Percentiles rank a stretch among this genome's conserved stretches.
Evolutionary conservation across 2,888 invertebrate genomes (phyloP).

Genomic region (Brassicogethes aeneus): DNA sequence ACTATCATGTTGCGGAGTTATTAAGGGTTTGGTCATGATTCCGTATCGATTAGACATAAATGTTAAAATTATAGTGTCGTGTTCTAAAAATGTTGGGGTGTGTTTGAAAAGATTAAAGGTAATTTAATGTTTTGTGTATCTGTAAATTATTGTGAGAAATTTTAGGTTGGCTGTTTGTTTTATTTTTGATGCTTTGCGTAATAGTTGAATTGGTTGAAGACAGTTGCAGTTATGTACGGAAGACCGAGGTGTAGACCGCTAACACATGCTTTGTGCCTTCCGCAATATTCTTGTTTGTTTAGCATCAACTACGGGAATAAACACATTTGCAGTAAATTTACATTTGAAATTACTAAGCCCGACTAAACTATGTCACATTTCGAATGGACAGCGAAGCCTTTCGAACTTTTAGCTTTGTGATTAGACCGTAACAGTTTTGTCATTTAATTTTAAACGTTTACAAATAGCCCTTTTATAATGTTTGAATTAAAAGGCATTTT

Average conservation of each 20-base stretch:
- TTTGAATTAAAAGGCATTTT: too few relatives aligned
- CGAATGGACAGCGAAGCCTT: constrained; percentile 4
- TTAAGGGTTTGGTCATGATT: not conserved
- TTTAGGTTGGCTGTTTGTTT: too few relatives aligned
- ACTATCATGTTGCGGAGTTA: not conserved
- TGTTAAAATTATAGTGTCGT: constrained; percentile 1
- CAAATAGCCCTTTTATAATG: not conserved
- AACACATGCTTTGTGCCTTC: constrained; percentile 12
- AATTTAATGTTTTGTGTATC: constrained; percentile 1
- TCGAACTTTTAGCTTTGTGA: constrained; percentile 5
- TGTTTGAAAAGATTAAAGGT: not conserved
- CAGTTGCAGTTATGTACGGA: constrained; percentile 4
- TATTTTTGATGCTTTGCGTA: too few relatives aligned
- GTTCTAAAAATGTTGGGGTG: not conserved
- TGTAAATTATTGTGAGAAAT: too few relatives aligned
- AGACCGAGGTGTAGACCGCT: constrained; percentile 7
- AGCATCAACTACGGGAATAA: constrained; percentile 11
- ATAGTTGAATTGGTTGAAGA: too few relatives aligned
- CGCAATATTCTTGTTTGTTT: constrained; percentile 6
- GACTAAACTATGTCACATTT: constrained; percentile 7
- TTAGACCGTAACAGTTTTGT: not conserved
- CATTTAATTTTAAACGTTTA: constrained; percentile 1
- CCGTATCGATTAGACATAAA: not conserved
- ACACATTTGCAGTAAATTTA: constrained; percentile 14
- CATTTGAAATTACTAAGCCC: constrained; percentile 11